Percentiles rank a stretch among this genome's conserved stretches.
These are phyloP conservation scores for Melanerpes aurifrons DNA, from an alignment of 2,113 vertebrate species.

Conservation along the genomic window DNA sequence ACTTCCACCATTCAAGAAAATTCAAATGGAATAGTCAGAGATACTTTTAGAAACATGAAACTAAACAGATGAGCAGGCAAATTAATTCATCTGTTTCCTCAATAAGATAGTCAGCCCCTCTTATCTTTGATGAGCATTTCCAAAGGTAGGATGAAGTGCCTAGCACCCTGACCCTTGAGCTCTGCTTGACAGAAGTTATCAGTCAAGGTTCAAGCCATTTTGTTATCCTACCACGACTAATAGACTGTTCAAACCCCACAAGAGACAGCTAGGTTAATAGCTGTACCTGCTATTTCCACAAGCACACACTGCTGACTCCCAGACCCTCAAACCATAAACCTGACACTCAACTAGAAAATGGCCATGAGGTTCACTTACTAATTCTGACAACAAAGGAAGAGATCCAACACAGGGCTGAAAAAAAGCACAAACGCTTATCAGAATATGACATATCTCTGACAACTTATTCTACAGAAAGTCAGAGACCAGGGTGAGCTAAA, in stretches of 20 bases:
- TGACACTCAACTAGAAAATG: background rate
- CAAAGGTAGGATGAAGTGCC: background rate
- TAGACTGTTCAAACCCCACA: background rate
- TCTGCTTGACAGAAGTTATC: background rate
- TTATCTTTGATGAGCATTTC: background rate
- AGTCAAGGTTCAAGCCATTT: background rate
- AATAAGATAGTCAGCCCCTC: background rate
- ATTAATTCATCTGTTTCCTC: background rate
- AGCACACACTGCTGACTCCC: background rate
- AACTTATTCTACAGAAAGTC: background rate
- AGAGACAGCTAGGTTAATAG: background rate
- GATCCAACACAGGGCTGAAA: background rate
- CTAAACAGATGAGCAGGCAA: background rate
- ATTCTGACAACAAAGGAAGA: background rate
- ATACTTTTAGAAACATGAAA: background rate
- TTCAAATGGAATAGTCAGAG: background rate
- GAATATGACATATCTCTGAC: background rate
- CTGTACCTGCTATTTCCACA: background rate
- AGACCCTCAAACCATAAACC: background rate
- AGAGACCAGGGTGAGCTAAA: background rate
- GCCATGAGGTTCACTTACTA: background rate
- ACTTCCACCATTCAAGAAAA: background rate
- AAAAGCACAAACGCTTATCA: background rate
- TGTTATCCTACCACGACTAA: background rate
- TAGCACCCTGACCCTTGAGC: background rate